phyloP scores from a whole-genome alignment of 2,113 vertebrate genomes.

The Rostratula benghalensis region DNA sequence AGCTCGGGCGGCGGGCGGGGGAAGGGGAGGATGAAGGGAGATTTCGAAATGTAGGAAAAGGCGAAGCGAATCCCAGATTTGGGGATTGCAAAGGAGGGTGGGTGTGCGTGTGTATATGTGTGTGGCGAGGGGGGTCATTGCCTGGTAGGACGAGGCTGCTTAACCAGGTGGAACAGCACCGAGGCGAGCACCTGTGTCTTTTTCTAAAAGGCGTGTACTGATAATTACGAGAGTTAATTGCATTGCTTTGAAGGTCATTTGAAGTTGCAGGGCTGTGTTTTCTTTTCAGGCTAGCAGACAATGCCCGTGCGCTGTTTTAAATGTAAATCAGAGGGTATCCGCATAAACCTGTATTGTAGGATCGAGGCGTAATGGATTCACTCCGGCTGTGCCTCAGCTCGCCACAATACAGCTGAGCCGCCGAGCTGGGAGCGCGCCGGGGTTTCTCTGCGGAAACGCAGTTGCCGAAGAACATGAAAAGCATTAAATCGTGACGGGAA shows the following conservation, averaged over 20 bases:
- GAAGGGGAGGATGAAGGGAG: constrained; percentile 22
- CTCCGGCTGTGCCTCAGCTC: constrained; percentile 65
- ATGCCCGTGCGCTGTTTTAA: constrained; percentile 66
- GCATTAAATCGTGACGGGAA: constrained; percentile 69
- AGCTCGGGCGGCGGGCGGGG: constrained; percentile 47
- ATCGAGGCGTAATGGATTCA: constrained; percentile 74
- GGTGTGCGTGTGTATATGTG: too few species aligned
- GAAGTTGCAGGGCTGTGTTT: constrained; percentile 68
- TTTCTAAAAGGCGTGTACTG: constrained; percentile 56
- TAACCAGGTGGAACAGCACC: constrained; percentile 65
- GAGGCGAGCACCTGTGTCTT: constrained; percentile 72
- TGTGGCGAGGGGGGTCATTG: neutral
- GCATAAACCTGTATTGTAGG: constrained; percentile 71
- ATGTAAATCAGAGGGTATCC: constrained; percentile 76
- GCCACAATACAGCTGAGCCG: constrained; percentile 73
- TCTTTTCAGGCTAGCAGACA: constrained; percentile 62
- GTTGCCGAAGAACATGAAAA: constrained; percentile 72
- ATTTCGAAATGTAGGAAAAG: neutral
- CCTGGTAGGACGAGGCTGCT: constrained; percentile 27
- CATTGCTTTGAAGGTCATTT: constrained; percentile 76
- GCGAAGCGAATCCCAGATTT: constrained; percentile 31
- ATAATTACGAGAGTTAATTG: constrained; percentile 76
- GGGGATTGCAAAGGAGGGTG: neutral
- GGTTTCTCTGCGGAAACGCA: constrained; percentile 74
- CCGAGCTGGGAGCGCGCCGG: constrained; percentile 69